These are phyloP conservation scores for Drepanosiphum platanoidis DNA, from an alignment of 2,888 invertebrate genomes.

Conservation along the genomic window DNA sequence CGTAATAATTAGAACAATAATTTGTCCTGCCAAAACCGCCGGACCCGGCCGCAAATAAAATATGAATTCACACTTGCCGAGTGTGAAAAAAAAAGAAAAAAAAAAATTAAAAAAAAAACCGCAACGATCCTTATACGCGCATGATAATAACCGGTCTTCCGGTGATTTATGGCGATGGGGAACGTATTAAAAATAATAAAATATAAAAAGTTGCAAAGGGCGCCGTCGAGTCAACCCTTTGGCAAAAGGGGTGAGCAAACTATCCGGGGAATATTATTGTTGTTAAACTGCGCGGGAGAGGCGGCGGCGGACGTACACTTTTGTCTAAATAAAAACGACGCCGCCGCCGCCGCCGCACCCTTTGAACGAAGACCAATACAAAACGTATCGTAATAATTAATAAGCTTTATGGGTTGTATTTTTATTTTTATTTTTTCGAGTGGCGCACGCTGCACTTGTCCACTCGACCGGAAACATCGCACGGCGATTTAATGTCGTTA, in stretches of 20 bases:
- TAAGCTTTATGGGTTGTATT: background rate
- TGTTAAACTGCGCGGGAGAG: background rate
- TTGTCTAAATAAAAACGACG: slow-evolving; percentile 46
- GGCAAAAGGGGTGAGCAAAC: slow-evolving; percentile 34
- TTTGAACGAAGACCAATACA: slow-evolving; percentile 43
- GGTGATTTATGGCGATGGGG: slow-evolving; percentile 55
- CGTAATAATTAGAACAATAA: slow-evolving; percentile 54
- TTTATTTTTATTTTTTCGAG: background rate
- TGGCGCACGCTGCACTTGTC: background rate
- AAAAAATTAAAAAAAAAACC: slow-evolving; percentile 24
- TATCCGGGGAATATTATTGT: slow-evolving; percentile 21
- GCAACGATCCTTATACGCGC: slow-evolving; percentile 15
- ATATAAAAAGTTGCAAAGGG: slow-evolving; percentile 42
- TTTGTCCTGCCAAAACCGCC: slow-evolving; percentile 50
- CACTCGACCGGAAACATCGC: background rate
- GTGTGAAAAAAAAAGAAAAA: background rate
- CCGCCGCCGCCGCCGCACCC: no score
- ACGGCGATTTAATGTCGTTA: background rate
- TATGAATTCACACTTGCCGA: slow-evolving; percentile 52
- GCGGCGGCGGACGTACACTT: background rate
- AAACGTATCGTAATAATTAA: slow-evolving; percentile 37
- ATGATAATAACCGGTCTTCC: slow-evolving; percentile 40
- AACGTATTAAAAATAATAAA: slow-evolving; percentile 37
- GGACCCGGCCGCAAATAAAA: slow-evolving; percentile 22
- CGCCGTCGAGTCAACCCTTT: slow-evolving; percentile 41